These are phyloP conservation scores for Copidosoma floridanum DNA, from an alignment of 1,140 invertebrate species.

Conservation along the genomic window DNA sequence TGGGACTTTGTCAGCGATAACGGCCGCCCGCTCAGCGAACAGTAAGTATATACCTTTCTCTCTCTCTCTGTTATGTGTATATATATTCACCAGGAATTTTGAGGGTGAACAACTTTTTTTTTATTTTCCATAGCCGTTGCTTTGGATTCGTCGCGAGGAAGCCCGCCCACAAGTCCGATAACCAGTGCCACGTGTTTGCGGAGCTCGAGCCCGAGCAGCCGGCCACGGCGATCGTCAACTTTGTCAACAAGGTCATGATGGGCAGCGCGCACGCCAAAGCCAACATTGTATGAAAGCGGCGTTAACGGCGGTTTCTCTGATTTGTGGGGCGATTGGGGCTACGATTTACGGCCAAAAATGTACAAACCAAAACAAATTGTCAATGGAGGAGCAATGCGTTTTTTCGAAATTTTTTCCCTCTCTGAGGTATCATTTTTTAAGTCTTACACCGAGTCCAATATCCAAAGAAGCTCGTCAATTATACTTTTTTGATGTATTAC, in stretches of 20 bases:
- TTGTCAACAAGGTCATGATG: conserved; percentile 88
- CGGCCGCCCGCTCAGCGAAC: conserved; percentile 60
- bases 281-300: conserved; percentile 47
- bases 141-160: conserved; percentile 95
- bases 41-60: conserved; percentile 55
- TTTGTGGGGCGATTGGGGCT: no score
- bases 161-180: conserved; percentile 75
- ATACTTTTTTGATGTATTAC: no score
- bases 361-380: no score
- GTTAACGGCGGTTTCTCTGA: background rate
- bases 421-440: no score
- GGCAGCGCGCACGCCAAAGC: conserved; percentile 58
- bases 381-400: no score
- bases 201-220: conserved; percentile 94
- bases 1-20: conserved; percentile 67
- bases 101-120: no score
- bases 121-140: conserved; percentile 69
- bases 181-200: conserved; percentile 95
- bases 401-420: no score
- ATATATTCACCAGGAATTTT: background rate
- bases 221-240: conserved; percentile 92
- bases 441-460: no score
- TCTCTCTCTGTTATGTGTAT: no score
- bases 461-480: no score
- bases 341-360: no score